Base-by-base conservation (phyloP, 2,797 vertebrate species). In the Uromys caudimaculatus region DNA sequence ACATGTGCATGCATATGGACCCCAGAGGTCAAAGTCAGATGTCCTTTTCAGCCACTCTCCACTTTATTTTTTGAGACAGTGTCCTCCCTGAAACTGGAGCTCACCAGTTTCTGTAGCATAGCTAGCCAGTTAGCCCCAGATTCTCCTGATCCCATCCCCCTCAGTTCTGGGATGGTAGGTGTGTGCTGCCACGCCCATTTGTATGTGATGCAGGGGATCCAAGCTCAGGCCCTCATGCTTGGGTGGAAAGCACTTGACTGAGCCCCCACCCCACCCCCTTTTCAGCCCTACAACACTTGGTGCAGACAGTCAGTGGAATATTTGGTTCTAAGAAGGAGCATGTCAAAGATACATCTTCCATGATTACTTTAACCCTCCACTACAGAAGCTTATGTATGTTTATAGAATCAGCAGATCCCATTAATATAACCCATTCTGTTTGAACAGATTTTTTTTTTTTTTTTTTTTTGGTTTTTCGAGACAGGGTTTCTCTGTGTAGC, bases 391-490 rank as follows among this genome's bases (percentile, higher is more conserved):
- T 62, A 6, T 76, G 35, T 77, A 0, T 60, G 2, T 73, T 35
- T 67, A 47, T 19, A 90, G 58, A 94, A 58, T 62, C 38, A 93
- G n/a, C 38, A 76, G 17, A 23, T 87, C 50, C 78, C 23, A 62
- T 94, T 81, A 90, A 90, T 82, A 90, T 44, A 85, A 88, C 44
- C 6, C 82, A 95, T 97, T 98, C 97, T 75, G 78, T 85, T 94
- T 54, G 71, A 90, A 95, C 76, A 96, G 86, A 97, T 89, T 98
- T 98, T n/a, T n/a, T n/a, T n/a, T n/a, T n/a, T n/a, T n/a, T n/a
- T n/a, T n/a, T n/a, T n/a, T n/a, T n/a, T n/a, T n/a, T n/a, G n/a
- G n/a, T n/a, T n/a, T n/a, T n/a, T n/a, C n/a, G n/a, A n/a, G n/a
- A n/a, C n/a, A n/a, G n/a, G n/a, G n/a, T n/a, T n/a, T n/a, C n/a